Evolutionary conservation across 2,113 vertebrate species (phyloP).

Genomic region (Gavia stellata): DNA sequence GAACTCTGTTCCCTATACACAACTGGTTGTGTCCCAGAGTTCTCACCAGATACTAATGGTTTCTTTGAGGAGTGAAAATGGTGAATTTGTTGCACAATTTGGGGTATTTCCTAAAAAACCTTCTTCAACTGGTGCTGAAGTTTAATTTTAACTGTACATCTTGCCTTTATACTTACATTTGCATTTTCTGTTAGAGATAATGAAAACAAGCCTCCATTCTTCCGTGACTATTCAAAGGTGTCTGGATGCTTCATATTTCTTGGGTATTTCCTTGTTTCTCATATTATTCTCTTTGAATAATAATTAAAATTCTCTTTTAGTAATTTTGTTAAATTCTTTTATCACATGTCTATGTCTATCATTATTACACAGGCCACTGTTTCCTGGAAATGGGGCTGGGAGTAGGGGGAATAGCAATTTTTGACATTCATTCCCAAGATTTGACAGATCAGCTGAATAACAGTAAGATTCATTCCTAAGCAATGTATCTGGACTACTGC

Average conservation of each 20-base stretch:
- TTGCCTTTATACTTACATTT: not conserved
- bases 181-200: not conserved
- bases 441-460: not conserved
- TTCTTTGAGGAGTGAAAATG: not conserved
- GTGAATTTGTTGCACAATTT: fast-evolving
- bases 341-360: not conserved
- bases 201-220: not conserved
- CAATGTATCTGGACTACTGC: not conserved
- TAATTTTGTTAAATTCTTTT: not conserved
- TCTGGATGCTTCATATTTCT: not conserved
- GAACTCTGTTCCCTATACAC: not conserved
- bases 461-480: not conserved
- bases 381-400: not conserved
- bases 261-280: not conserved
- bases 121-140: not conserved
- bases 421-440: not conserved
- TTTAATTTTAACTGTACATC: not conserved
- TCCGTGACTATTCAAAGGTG: not conserved
- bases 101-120: not conserved
- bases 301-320: not conserved
- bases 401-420: not conserved
- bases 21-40: not conserved
- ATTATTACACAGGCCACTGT: not conserved
- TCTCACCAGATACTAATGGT: not conserved
- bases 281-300: not conserved